A percentile compares a stretch with the other conserved stretches of the same genome.
phyloP scores from a whole-genome alignment of 1,140 invertebrate species.

The Zaprionus camerounensis region DNA sequence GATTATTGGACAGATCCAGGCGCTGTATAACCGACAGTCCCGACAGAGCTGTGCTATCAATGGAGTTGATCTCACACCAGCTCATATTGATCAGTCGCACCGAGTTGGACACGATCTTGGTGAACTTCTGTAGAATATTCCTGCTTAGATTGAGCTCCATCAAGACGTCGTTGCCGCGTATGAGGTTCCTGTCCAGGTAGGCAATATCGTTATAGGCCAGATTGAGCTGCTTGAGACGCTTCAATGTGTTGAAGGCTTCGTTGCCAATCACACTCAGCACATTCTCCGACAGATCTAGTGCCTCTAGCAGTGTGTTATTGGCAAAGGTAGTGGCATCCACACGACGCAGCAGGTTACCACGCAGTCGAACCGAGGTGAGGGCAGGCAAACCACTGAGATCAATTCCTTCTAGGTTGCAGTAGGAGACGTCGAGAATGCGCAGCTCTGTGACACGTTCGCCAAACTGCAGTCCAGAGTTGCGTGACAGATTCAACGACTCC shows the following conservation, averaged over 20 bases:
- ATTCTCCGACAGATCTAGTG: conserved; percentile 88
- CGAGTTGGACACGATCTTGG: conserved; percentile 86
- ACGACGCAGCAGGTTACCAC: conserved; percentile 86
- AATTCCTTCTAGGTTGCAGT: conserved; percentile 87
- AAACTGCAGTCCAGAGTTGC: conserved; percentile 85
- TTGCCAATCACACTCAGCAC: conserved; percentile 85
- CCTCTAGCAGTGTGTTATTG: conserved; percentile 86
- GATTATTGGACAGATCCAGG: conserved; percentile 87
- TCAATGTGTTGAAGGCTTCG: conserved; percentile 86
- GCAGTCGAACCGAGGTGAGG: conserved; percentile 86
- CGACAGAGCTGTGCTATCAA: conserved; percentile 85
- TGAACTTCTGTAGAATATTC: conserved; percentile 87
- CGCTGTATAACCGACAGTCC: conserved; percentile 85
- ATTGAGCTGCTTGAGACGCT: conserved; percentile 86
- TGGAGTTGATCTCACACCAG: conserved; percentile 86
- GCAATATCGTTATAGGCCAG: conserved; percentile 88
- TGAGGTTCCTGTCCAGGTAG: conserved; percentile 85
- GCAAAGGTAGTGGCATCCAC: conserved; percentile 86
- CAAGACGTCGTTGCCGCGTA: conserved; percentile 86
- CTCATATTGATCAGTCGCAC: conserved; percentile 86
- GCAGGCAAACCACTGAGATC: conserved; percentile 87
- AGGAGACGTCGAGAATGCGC: conserved; percentile 87
- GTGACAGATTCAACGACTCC: conserved; percentile 85
- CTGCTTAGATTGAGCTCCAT: conserved; percentile 87
- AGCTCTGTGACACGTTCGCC: conserved; percentile 85